These are phyloP conservation scores for Hylia prasina DNA, from an alignment of 2,113 vertebrate genomes.

Conservation along the genomic window DNA sequence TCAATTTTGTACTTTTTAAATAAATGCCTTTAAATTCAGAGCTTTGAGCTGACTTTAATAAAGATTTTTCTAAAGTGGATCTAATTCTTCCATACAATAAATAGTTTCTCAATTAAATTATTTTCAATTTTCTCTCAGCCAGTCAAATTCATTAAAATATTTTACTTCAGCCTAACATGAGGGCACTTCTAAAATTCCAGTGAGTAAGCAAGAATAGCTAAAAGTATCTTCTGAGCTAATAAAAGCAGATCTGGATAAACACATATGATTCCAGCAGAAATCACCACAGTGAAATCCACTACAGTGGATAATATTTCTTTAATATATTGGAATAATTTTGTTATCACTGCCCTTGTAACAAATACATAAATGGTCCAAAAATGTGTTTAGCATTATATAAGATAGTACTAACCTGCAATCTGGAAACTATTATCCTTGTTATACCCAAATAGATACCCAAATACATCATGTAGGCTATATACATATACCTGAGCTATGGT, in stretches of 20 bases:
- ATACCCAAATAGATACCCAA: neutral
- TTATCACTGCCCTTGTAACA: neutral
- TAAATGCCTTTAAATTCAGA: neutral
- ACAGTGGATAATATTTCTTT: neutral
- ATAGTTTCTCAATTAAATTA: neutral
- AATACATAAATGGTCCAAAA: neutral
- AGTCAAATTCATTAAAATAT: neutral
- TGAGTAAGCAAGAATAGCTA: neutral
- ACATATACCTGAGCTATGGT: slow-evolving; percentile 89
- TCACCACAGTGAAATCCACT: neutral
- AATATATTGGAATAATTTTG: neutral
- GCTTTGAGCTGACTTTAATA: neutral
- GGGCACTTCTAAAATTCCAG: neutral
- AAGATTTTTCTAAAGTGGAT: neutral
- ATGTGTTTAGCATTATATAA: neutral
- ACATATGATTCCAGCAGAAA: neutral
- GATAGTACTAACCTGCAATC: neutral
- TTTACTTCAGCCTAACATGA: neutral
- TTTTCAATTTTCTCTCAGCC: neutral
- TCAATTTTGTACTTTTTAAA: neutral
- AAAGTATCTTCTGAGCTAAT: neutral
- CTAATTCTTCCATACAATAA: neutral
- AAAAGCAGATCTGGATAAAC: neutral
- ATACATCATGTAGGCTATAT: neutral
- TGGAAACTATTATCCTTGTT: neutral